Evolutionary conservation across 2,113 vertebrate genomes (phyloP).

Genomic region (Globicephala melas): DNA sequence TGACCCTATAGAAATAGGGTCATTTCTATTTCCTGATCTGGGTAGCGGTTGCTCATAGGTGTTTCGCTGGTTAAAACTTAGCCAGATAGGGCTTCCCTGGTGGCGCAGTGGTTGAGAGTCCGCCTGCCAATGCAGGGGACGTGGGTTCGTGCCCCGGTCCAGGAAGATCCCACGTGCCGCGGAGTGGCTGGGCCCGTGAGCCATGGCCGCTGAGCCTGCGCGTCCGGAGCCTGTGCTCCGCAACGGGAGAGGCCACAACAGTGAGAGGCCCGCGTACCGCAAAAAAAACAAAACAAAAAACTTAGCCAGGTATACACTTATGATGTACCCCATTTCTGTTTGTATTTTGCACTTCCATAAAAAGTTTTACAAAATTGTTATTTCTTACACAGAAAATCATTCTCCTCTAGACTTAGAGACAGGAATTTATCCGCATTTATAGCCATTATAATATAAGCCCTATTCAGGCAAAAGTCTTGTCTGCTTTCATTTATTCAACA

Average conservation of each 20-base stretch:
- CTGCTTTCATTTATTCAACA: neutral
- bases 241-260: too few relatives aligned
- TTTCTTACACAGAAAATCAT: neutral
- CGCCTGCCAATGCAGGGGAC: too few relatives aligned
- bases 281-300: neutral
- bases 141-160: too few relatives aligned
- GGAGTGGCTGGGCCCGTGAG: too few relatives aligned
- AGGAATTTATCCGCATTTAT: neutral
- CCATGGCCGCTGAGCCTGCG: too few relatives aligned
- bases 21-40: neutral
- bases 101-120: too few relatives aligned
- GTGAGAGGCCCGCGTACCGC: too few relatives aligned
- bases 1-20: too few relatives aligned
- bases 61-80: neutral
- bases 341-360: neutral
- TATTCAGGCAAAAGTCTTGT: neutral
- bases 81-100: neutral
- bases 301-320: neutral
- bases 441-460: neutral
- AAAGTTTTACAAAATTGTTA: neutral
- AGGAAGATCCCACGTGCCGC: too few relatives aligned
- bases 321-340: neutral
- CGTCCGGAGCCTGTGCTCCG: too few relatives aligned
- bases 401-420: neutral
- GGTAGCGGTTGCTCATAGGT: neutral